Percentiles rank a stretch among this genome's conserved stretches.
phyloP scores from a whole-genome alignment of 2,113 vertebrate species.

The Furnarius figulus region DNA sequence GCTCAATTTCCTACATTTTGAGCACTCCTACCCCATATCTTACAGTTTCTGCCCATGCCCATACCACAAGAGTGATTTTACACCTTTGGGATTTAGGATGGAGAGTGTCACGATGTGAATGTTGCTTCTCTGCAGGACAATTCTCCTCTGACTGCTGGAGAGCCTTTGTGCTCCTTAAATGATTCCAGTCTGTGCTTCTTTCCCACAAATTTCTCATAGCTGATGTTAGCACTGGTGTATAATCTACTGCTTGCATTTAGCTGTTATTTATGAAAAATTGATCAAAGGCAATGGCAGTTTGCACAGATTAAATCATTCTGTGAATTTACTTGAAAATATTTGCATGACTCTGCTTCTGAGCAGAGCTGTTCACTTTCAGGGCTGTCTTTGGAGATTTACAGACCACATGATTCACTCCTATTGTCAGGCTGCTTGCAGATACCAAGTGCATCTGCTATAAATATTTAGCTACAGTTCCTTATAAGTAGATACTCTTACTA shows the following conservation, averaged over 20 bases:
- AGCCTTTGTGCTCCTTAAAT: not conserved
- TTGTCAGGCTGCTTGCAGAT: not conserved
- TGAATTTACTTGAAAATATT: slow-evolving; percentile 1
- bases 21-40: not conserved
- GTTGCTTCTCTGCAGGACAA: not conserved
- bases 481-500: not conserved
- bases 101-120: not conserved
- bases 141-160: not conserved
- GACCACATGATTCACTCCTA: not conserved
- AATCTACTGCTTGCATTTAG: not conserved
- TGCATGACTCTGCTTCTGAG: not conserved
- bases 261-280: slow-evolving; percentile 1
- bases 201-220: not conserved
- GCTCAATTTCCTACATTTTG: not conserved
- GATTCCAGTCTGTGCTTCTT: not conserved
- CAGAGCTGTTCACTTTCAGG: not conserved
- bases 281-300: not conserved
- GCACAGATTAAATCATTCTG: not conserved
- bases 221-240: not conserved
- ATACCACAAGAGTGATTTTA: not conserved
- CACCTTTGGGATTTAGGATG: not conserved
- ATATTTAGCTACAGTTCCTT: not conserved
- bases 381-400: not conserved
- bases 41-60: not conserved
- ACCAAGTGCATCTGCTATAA: not conserved